Evolutionary conservation across 1,140 invertebrate genomes (phyloP).

Genomic region (Diachasma alloeum): DNA sequence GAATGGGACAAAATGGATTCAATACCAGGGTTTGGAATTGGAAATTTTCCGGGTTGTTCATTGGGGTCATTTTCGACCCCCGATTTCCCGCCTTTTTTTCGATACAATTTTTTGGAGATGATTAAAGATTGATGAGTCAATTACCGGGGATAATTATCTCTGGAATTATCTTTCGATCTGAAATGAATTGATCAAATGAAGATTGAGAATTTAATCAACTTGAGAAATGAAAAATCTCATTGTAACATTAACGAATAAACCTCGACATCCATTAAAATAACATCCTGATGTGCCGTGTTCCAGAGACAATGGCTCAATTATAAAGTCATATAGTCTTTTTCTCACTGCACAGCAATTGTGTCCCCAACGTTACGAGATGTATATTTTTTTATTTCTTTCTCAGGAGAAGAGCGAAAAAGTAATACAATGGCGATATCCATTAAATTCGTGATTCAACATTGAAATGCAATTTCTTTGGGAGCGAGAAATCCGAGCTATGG

Average conservation of each 20-base stretch:
- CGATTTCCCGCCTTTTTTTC: too few relatives aligned
- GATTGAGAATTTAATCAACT: not conserved
- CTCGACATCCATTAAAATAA: too few relatives aligned
- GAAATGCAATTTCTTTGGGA: not conserved
- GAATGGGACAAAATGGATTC: too few relatives aligned
- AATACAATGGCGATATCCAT: not conserved
- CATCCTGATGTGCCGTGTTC: not conserved
- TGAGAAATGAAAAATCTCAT: not conserved
- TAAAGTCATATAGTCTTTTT: slow-evolving; percentile 17
- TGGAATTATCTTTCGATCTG: not conserved
- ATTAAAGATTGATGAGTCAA: too few relatives aligned
- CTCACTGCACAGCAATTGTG: slow-evolving; percentile 4
- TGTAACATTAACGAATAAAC: not conserved
- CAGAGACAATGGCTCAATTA: slow-evolving; percentile 10
- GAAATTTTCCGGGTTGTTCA: too few relatives aligned
- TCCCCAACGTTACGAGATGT: not conserved
- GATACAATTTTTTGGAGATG: too few relatives aligned
- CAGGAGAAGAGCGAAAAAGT: not conserved
- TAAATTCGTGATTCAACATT: not conserved
- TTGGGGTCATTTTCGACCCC: too few relatives aligned
- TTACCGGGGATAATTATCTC: not conserved
- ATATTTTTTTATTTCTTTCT: not conserved
- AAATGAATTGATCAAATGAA: not conserved
- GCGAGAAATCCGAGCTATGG: not conserved
- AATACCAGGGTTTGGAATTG: too few relatives aligned